These are phyloP conservation scores for Leucosticte australis DNA, from an alignment of 2,113 vertebrate species.

Conservation along the genomic window DNA sequence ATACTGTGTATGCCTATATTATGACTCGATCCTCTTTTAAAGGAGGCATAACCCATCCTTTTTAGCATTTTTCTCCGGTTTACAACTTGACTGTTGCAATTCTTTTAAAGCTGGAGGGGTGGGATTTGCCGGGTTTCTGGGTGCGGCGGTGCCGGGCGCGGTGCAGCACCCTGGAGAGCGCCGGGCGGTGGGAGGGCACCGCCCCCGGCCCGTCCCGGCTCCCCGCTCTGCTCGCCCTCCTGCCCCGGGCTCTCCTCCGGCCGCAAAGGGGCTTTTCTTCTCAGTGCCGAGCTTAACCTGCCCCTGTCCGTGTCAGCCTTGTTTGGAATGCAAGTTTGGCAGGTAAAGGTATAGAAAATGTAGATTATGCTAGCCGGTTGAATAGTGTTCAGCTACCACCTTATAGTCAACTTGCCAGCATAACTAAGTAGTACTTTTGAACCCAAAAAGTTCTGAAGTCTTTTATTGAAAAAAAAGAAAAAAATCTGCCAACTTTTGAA, in stretches of 20 bases:
- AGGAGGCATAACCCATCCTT: not conserved
- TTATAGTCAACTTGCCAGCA: not conserved
- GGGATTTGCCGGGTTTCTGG: rapidly evolving
- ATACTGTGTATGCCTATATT: not conserved
- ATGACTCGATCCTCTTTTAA: not conserved
- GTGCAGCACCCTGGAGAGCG: constrained; percentile 14
- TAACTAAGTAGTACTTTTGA: not conserved
- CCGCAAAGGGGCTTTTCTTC: rapidly evolving
- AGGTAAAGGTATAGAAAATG: not conserved
- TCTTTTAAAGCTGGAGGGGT: not conserved
- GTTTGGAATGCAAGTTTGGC: not conserved
- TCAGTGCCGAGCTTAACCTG: too few species aligned
- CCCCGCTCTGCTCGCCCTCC: too few species aligned
- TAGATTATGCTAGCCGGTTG: rapidly evolving
- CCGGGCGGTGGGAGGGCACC: rapidly evolving
- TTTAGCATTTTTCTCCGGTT: not conserved
- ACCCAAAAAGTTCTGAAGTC: not conserved
- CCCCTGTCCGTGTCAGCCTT: not conserved
- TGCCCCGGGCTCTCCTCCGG: rapidly evolving
- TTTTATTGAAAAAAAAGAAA: not conserved
- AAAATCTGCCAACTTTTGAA: not conserved
- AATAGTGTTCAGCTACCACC: rapidly evolving
- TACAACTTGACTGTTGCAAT: not conserved
- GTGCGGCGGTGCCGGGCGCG: rapidly evolving
- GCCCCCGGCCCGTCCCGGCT: too few species aligned